Conservation (phyloP, 2,113 vertebrate genomes). For the Cryptomyrus ogoouensis region DNA sequence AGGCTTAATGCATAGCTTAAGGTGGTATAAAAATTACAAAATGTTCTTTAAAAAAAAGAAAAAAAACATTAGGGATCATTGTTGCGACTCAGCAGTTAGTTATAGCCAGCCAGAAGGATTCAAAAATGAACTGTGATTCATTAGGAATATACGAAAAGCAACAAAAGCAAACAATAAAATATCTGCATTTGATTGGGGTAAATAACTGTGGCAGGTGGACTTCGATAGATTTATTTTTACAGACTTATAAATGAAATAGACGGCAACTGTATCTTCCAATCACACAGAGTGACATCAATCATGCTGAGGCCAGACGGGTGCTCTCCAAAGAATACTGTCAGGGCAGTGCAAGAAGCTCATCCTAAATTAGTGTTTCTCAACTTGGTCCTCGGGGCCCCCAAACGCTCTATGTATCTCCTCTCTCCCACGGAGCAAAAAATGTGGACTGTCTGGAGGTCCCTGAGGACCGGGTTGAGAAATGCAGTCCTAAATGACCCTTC, state of each 20-base stretch:
- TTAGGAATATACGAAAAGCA: background rate
- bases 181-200: slow-evolving; percentile 9
- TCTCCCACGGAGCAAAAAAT: background rate
- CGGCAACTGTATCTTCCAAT: slow-evolving; percentile 16
- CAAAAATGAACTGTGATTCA: background rate
- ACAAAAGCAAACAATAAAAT: background rate
- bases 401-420: background rate
- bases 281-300: slow-evolving; percentile 12
- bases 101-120: background rate
- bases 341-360: background rate
- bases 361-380: background rate
- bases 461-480: background rate
- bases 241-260: slow-evolving; percentile 12
- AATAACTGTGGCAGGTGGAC: slow-evolving; percentile 7
- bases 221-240: background rate
- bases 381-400: background rate
- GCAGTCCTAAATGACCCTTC: background rate
- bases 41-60: background rate
- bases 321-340: background rate
- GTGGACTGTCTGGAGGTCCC: background rate
- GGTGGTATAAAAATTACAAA: background rate
- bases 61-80: background rate
- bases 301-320: background rate
- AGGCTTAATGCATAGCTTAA: background rate
- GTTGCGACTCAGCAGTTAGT: background rate